Evolutionary conservation across 2,888 invertebrate species (phyloP).

Genomic region (Cheilosia soror): DNA sequence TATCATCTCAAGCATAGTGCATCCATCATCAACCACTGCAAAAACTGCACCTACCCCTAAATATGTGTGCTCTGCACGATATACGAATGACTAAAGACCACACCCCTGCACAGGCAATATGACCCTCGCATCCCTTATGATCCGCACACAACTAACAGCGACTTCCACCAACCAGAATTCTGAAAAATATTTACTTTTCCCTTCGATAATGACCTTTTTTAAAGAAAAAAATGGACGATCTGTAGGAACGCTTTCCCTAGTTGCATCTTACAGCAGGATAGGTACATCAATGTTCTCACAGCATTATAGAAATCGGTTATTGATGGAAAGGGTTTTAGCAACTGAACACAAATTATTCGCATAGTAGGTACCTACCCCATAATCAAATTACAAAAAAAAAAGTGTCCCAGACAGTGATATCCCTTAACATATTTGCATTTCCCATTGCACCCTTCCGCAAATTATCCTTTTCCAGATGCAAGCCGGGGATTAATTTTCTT

Average conservation of each 20-base stretch:
- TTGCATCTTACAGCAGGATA: not conserved
- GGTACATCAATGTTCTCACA: constrained; percentile 15
- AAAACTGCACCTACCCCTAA: constrained; percentile 39
- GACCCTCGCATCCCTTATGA: constrained; percentile 29
- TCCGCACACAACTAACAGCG: not conserved
- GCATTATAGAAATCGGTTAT: not conserved
- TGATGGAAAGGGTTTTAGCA: constrained; percentile 5
- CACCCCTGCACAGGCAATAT: constrained; percentile 45
- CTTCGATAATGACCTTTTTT: constrained; percentile 26
- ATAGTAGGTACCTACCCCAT: constrained; percentile 14
- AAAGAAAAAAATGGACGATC: constrained; percentile 42
- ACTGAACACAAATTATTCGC: constrained; percentile 22
- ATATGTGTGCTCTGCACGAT: not conserved
- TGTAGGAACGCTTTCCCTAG: not conserved
- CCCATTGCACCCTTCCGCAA: constrained; percentile 56
- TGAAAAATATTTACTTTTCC: constrained; percentile 39
- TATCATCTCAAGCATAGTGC: too few species aligned
- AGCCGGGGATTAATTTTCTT: constrained; percentile 67
- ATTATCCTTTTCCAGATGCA: constrained; percentile 48
- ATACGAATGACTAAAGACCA: constrained; percentile 37
- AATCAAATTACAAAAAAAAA: constrained; percentile 57
- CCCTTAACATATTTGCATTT: constrained; percentile 65
- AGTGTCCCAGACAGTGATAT: constrained; percentile 15
- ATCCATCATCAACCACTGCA: constrained; percentile 24
- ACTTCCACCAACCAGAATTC: constrained; percentile 49